Evolutionary conservation across 2,888 invertebrate species (phyloP).

Genomic region (Thera obeliscata): DNA sequence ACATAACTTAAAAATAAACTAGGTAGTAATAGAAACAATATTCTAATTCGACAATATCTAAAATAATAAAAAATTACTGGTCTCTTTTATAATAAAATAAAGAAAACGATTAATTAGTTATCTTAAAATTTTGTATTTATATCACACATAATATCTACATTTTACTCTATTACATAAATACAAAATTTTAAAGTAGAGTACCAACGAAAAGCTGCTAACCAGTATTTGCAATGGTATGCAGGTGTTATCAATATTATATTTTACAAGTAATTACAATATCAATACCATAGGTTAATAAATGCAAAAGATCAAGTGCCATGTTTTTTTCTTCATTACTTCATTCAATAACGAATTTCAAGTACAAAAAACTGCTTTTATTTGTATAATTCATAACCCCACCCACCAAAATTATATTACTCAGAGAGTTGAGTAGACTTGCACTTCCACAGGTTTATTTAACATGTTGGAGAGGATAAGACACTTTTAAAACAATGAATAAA

Average conservation of each 20-base stretch:
- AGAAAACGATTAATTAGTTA: constrained; percentile 77
- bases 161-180: constrained; percentile 85
- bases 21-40: constrained; percentile 73
- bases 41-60: constrained; percentile 74
- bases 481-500: constrained; percentile 82
- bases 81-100: constrained; percentile 77
- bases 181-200: constrained; percentile 82
- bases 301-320: constrained; percentile 85
- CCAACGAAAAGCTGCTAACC: constrained; percentile 83
- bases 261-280: constrained; percentile 85
- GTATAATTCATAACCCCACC: constrained; percentile 64
- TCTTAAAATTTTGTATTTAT: constrained; percentile 85
- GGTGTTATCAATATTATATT: constrained; percentile 80
- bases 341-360: constrained; percentile 69
- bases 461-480: constrained; percentile 77
- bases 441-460: constrained; percentile 70
- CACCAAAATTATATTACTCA: constrained; percentile 60
- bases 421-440: constrained; percentile 66
- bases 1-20: constrained; percentile 79
- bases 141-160: constrained; percentile 82
- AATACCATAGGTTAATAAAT: constrained; percentile 85
- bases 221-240: constrained; percentile 81
- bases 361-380: constrained; percentile 66
- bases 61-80: constrained; percentile 71
- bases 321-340: constrained; percentile 67